These are phyloP conservation scores for Trissonchulus latispiculum DNA, from an alignment of 2,888 invertebrate genomes.

Conservation along the genomic window DNA sequence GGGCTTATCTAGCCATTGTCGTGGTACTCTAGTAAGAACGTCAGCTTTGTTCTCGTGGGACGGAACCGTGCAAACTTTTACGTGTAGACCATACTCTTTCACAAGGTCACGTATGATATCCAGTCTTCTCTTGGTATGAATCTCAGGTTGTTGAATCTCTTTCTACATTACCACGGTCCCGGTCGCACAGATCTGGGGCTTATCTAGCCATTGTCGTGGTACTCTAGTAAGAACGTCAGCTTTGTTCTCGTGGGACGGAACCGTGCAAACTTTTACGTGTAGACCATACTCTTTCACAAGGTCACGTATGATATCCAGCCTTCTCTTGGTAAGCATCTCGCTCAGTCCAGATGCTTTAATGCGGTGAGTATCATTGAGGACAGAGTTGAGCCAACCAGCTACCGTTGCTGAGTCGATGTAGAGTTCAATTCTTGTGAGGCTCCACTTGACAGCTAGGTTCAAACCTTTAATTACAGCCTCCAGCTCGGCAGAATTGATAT, in stretches of 20 bases:
- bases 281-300: not conserved
- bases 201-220: not conserved
- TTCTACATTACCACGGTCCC: no score
- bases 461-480: conserved; percentile 5
- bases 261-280: not conserved
- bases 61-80: not conserved
- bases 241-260: not conserved
- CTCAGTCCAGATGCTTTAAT: not conserved
- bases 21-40: not conserved
- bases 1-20: not conserved
- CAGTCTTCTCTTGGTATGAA: no score
- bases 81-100: not conserved
- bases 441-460: not conserved
- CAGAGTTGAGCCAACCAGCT: not conserved
- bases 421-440: not conserved
- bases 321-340: not conserved
- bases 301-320: no score
- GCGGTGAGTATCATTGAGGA: no score
- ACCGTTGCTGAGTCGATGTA: not conserved
- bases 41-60: not conserved
- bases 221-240: not conserved
- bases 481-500: conserved; percentile 6
- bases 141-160: no score
- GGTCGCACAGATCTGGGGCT: no score
- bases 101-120: no score